phyloP scores from a whole-genome alignment of 2,888 invertebrate genomes.

The Tinea semifulvella region DNA sequence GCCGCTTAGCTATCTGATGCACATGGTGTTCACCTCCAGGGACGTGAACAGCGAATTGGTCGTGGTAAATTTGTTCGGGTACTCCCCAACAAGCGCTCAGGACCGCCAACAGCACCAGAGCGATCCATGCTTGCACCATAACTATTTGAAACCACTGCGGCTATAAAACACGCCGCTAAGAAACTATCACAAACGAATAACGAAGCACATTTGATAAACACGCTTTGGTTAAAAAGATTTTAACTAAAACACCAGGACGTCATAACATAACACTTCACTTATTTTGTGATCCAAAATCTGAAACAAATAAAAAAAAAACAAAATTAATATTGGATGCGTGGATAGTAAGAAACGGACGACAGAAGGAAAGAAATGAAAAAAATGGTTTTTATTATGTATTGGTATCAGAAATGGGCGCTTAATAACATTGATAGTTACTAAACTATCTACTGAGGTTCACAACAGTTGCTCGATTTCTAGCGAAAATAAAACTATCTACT shows the following conservation, averaged over 20 bases:
- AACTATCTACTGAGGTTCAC: too few species aligned
- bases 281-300: conserved; percentile 6
- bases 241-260: background rate
- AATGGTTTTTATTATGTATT: too few species aligned
- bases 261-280: conserved; percentile 4
- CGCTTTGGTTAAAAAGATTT: background rate
- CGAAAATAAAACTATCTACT: too few species aligned
- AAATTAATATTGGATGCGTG: conserved; percentile 6
- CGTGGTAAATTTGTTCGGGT: conserved; percentile 70
- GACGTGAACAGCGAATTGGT: conserved; percentile 88
- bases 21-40: conserved; percentile 77
- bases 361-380: too few species aligned
- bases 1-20: conserved; percentile 78
- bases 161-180: background rate
- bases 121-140: conserved; percentile 39
- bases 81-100: conserved; percentile 26
- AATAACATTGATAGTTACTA: too few species aligned
- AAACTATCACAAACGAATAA: background rate
- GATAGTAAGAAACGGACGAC: too few species aligned
- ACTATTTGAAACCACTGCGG: conserved; percentile 11
- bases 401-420: too few species aligned
- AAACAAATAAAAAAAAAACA: conserved; percentile 15
- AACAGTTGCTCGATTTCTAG: too few species aligned
- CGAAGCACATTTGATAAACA: conserved; percentile 6
- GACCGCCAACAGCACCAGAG: conserved; percentile 30